These are phyloP conservation scores for Elephantulus edwardii DNA, from an alignment of 2,113 vertebrate genomes.

Conservation along the genomic window DNA sequence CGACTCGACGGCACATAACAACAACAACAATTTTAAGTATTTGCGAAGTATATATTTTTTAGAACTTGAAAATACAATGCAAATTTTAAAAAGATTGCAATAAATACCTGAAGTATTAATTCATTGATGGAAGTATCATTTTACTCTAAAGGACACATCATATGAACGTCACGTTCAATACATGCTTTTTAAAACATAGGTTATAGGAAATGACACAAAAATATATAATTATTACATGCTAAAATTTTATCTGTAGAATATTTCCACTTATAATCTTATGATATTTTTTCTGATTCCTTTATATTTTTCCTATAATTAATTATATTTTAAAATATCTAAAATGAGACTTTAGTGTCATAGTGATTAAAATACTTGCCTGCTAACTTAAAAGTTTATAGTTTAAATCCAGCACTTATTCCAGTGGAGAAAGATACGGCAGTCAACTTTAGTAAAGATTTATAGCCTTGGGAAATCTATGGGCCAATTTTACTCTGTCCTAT, in stretches of 20 bases:
- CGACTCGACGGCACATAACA: no score
- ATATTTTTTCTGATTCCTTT: constrained; percentile 21
- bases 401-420: no score
- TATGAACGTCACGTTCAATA: constrained; percentile 26
- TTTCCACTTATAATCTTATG: constrained; percentile 27
- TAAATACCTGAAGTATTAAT: constrained; percentile 47
- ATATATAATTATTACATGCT: constrained; percentile 13
- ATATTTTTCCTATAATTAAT: neutral
- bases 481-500: no score
- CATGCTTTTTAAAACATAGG: neutral
- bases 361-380: no score
- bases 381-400: no score
- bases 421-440: no score
- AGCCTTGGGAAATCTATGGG: no score
- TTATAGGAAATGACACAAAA: neutral
- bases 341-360: no score
- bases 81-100: constrained; percentile 54
- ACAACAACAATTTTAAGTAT: constrained; percentile 39
- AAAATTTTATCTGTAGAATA: neutral
- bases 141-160: constrained; percentile 3
- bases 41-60: constrained; percentile 13
- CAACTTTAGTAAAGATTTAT: no score
- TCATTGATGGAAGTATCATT: constrained; percentile 47
- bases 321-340: neutral
- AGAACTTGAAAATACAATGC: constrained; percentile 20